phyloP scores from a whole-genome alignment of 2,888 invertebrate species.

The Tromatobia lineatoria region DNA sequence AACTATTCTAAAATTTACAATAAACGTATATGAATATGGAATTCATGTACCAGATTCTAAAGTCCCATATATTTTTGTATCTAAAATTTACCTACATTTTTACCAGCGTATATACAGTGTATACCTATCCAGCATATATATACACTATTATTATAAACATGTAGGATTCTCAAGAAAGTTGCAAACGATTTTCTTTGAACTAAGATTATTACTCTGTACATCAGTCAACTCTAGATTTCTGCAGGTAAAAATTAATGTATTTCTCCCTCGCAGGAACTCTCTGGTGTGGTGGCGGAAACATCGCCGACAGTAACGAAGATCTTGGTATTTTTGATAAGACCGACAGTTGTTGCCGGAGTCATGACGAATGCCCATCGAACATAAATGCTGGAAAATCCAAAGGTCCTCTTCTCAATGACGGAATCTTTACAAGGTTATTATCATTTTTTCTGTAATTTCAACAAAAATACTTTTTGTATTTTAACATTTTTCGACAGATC shows the following conservation, averaged over 20 bases:
- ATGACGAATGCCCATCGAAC: constrained; percentile 89
- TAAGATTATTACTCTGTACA: too few relatives aligned
- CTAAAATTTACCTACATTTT: too few relatives aligned
- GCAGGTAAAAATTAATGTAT: neutral
- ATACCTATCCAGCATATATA: too few relatives aligned
- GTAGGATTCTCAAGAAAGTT: too few relatives aligned
- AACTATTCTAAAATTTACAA: too few relatives aligned
- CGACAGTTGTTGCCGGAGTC: constrained; percentile 90
- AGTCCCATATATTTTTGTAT: too few relatives aligned
- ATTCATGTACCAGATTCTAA: too few relatives aligned
- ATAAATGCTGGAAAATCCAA: constrained; percentile 87
- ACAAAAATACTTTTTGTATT: neutral
- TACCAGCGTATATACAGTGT: too few relatives aligned
- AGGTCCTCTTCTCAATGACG: constrained; percentile 89
- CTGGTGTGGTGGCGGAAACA: constrained; percentile 91
- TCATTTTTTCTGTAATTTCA: neutral
- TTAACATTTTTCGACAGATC: constrained; percentile 85
- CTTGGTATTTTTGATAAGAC: constrained; percentile 89
- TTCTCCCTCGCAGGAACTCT: constrained; percentile 87
- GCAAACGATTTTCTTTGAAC: too few relatives aligned
- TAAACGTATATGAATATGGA: too few relatives aligned
- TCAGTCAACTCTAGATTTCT: too few relatives aligned
- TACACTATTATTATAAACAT: too few relatives aligned
- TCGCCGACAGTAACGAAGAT: constrained; percentile 87
- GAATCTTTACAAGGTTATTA: constrained; percentile 88